A percentile compares a stretch with the other conserved stretches of the same genome.
Conservation (phyloP, 2,113 vertebrate genomes). For the Physeter macrocephalus region DNA sequence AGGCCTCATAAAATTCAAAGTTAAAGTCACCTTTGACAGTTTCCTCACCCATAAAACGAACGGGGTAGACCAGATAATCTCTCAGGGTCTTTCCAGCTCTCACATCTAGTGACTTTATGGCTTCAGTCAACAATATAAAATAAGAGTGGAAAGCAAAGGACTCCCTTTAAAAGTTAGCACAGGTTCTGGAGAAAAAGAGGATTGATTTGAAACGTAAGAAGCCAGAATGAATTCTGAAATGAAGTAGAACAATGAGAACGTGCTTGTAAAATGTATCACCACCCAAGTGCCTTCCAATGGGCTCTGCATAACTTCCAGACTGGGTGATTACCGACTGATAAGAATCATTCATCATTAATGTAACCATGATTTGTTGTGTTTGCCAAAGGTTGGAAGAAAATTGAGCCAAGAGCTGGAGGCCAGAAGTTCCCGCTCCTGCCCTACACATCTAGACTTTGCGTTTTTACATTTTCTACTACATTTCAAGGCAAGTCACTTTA, state of each 20-base stretch:
- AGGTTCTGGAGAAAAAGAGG: background rate
- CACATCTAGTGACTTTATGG: background rate
- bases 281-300: background rate
- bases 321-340: constrained; percentile 12
- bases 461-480: background rate
- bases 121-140: constrained; percentile 47
- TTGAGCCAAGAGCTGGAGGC: constrained; percentile 13
- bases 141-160: background rate
- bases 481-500: background rate
- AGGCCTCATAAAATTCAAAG: constrained; percentile 56
- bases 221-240: background rate
- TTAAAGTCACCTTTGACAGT: constrained; percentile 42
- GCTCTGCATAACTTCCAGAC: constrained; percentile 24
- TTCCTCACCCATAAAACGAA: background rate
- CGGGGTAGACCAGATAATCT: constrained; percentile 26
- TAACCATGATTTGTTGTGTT: background rate
- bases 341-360: constrained; percentile 30
- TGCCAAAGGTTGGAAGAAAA: constrained; percentile 35
- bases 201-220: background rate
- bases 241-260: background rate
- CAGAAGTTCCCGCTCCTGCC: background rate
- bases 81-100: background rate
- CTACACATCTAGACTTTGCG: background rate
- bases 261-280: constrained; percentile 1
- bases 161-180: background rate